Evolutionary conservation across 35 echinoderm and acorn worm species (phyloP).

Genomic region (Lytechinus pictus): DNA sequence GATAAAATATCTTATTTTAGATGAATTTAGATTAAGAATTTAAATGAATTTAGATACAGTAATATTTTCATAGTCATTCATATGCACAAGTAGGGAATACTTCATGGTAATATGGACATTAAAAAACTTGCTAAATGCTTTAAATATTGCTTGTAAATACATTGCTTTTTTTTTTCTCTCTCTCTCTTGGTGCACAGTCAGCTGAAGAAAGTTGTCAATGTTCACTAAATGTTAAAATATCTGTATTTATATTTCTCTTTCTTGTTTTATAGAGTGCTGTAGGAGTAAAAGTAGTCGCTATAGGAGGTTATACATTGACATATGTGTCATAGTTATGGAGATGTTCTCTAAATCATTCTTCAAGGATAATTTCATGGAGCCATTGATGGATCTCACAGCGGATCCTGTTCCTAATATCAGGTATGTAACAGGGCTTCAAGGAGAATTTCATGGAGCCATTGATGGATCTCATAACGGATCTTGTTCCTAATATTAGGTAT

Average conservation of each 20-base stretch:
- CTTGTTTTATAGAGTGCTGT: conserved; percentile 82
- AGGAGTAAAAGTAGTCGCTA: conserved; percentile 83
- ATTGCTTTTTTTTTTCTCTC: too few species aligned
- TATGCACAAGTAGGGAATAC: too few species aligned
- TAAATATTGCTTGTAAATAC: too few species aligned
- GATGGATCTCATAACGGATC: conserved; percentile 72
- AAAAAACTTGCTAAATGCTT: too few species aligned
- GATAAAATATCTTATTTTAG: too few species aligned
- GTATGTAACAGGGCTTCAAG: conserved; percentile 76
- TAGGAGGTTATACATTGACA: conserved; percentile 88
- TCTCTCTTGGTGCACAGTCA: too few species aligned
- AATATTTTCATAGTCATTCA: too few species aligned
- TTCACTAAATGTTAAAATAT: neutral
- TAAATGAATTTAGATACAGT: too few species aligned
- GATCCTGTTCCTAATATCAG: conserved; percentile 98
- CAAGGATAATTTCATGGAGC: conserved; percentile 91
- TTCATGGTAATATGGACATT: too few species aligned
- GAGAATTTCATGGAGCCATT: conserved; percentile 89
- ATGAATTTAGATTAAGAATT: too few species aligned
- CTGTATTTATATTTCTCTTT: neutral
- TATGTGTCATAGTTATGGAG: conserved; percentile 85
- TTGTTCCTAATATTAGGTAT: too few species aligned
- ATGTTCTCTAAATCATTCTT: conserved; percentile 95
- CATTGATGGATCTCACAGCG: conserved; percentile 87
- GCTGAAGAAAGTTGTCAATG: too few species aligned